Base-by-base conservation (phyloP, 2,888 invertebrate species). In the Cheilosia vulpina region DNA sequence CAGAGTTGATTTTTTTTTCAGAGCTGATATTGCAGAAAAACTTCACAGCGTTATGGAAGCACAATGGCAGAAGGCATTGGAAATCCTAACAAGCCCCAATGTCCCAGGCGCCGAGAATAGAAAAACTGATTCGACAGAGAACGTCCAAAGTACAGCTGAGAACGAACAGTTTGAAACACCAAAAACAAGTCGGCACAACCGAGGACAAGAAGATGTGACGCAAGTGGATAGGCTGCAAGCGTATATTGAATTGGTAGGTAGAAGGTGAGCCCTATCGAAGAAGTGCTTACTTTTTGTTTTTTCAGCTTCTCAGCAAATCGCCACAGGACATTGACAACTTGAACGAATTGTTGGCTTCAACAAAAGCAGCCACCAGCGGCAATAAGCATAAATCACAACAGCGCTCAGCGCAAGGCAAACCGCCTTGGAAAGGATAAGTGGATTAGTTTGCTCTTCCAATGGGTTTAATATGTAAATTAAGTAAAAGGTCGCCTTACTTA, bases 51-150 rank as follows among this genome's bases (percentile, higher is more conserved):
- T 96, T 0, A 96, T 97, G 96, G 95, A 97, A 92, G 93, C 94
- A 9, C 96, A 97, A 90, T 96, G 96, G 96, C 93, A 95, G 45
- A 96, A 96, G 90, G 96, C 96, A 2, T 91, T 96, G 43, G 94
- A 93, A 88, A 95, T 96, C 79, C 94, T 96, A 65, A 94, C 94
- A 7, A 91, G 91, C 11, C 92, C 92, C n/a, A 90, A 88, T 88
- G 88, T 15, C 88, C 88, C 5, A 88, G 89, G 17, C 72, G 71
- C 31, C 21, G 81, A 47, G 9, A 89, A 90, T 38, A 73, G 60
- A 6, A 60, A 78, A 21, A 34, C 81, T 5, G 55, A 31, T 19
- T 89, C 89, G 0, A 85, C 66, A 81, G 79, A 87, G 27, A 87
- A 87, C 53, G 87, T 87, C 24, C 87, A 84, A 27, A 85, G 75